A percentile compares a stretch with the other conserved stretches of the same genome.
These are phyloP conservation scores for Pachypanchax playfairii DNA, from an alignment of 2,113 vertebrate species.

Conservation along the genomic window DNA sequence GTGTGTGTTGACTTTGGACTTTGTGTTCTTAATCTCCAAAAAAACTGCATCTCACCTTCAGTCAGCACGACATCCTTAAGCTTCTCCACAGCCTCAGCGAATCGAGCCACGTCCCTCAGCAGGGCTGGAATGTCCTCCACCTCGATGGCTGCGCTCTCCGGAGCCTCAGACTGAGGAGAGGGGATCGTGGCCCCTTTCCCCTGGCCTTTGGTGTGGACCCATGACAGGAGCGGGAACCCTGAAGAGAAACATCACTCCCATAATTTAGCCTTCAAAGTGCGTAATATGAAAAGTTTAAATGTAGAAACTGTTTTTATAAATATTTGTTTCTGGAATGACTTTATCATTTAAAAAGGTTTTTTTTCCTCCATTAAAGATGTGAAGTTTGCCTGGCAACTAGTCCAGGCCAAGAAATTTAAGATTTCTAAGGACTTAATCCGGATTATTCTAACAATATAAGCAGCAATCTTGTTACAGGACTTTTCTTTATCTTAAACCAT, in stretches of 20 bases:
- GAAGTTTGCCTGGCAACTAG: too few relatives aligned
- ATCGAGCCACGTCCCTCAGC: conserved; percentile 85
- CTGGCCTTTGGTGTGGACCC: conserved; percentile 81
- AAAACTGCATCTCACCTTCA: conserved; percentile 80
- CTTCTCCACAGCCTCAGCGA: conserved; percentile 91
- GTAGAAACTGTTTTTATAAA: too few relatives aligned
- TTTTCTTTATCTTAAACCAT: too few relatives aligned
- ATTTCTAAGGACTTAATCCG: too few relatives aligned
- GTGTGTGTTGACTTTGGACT: neutral
- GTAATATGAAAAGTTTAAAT: neutral
- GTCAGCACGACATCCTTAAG: conserved; percentile 88
- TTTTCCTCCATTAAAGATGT: too few relatives aligned
- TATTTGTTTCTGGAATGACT: too few relatives aligned
- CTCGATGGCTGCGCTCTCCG: conserved; percentile 80
- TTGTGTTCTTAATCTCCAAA: neutral
- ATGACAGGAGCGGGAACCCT: conserved; percentile 86
- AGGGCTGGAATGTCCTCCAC: conserved; percentile 90
- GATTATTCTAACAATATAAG: too few relatives aligned
- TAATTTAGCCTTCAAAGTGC: fast-evolving
- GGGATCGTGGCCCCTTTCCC: conserved; percentile 75
- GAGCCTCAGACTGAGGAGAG: conserved; percentile 67
- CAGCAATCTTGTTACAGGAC: too few relatives aligned
- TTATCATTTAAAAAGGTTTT: too few relatives aligned
- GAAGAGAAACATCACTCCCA: neutral
- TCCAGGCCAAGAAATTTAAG: too few relatives aligned